A percentile compares a stretch with the other conserved stretches of the same genome.
Evolutionary conservation across 1,140 invertebrate genomes (phyloP).

Genomic region (Streblospio benedicti): DNA sequence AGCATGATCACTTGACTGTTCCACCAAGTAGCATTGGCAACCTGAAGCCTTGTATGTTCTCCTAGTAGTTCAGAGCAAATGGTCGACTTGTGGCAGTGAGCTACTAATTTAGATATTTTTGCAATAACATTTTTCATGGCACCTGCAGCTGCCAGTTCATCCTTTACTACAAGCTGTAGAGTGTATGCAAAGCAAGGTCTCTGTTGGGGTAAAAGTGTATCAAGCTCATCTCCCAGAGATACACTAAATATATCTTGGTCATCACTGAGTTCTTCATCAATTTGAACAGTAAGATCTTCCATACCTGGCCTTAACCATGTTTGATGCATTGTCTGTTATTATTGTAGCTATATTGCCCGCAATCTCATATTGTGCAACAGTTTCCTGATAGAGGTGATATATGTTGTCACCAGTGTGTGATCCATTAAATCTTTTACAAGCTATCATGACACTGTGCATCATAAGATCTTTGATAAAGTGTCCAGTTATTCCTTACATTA

Average conservation of each 20-base stretch:
- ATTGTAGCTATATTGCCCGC: not conserved
- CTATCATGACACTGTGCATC: not conserved
- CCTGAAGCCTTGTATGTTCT: not conserved
- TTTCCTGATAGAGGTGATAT: not conserved
- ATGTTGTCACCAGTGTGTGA: not conserved
- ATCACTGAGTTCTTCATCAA: not conserved
- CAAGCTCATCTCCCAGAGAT: too few species aligned
- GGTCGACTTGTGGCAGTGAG: not conserved
- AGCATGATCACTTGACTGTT: slow-evolving; percentile 2
- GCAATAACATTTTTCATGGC: not conserved
- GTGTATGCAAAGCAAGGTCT: not conserved
- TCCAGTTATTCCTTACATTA: not conserved
- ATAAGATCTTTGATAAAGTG: not conserved
- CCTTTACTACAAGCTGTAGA: not conserved
- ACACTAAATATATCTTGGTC: too few species aligned
- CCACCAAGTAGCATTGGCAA: not conserved
- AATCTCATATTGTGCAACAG: not conserved
- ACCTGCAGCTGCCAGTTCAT: not conserved
- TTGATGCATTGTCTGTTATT: not conserved
- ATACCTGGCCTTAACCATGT: slow-evolving; percentile 3
- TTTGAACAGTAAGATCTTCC: not conserved
- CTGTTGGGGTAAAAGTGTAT: too few species aligned
- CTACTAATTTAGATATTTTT: not conserved
- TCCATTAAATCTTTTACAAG: not conserved
- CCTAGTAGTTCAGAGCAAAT: not conserved